Percentiles rank a stretch among this genome's conserved stretches.
phyloP scores from a whole-genome alignment of 2,797 vertebrate genomes.

The Syngnathus rostellatus region DNA sequence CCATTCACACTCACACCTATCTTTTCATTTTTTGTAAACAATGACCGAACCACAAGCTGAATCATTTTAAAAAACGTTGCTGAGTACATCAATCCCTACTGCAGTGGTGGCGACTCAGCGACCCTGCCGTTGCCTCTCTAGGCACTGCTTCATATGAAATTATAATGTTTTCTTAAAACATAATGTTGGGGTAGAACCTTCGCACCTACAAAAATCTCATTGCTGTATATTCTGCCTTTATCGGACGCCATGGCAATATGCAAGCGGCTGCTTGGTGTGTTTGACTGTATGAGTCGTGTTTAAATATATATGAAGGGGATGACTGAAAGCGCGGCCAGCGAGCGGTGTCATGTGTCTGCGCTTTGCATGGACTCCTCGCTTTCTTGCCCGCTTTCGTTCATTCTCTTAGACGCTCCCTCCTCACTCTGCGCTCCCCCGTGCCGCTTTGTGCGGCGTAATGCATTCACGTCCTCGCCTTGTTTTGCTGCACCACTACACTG shows the following conservation, averaged over 20 bases:
- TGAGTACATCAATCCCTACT: no score
- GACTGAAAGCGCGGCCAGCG: conserved; percentile 47
- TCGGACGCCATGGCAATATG: neutral
- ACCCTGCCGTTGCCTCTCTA: no score
- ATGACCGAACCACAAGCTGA: no score
- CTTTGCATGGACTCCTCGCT: conserved; percentile 46
- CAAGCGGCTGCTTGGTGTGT: neutral
- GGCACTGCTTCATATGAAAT: no score
- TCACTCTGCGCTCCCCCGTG: conserved; percentile 40
- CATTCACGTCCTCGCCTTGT: conserved; percentile 37
- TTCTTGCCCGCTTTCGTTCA: conserved; percentile 26
- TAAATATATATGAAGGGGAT: conserved; percentile 61
- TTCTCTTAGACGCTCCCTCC: conserved; percentile 43
- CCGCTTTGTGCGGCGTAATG: conserved; percentile 51
- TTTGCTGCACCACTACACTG: conserved; percentile 55
- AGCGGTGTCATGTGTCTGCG: conserved; percentile 58
- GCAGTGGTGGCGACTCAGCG: no score
- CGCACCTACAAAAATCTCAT: neutral
- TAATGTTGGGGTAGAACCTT: no score
- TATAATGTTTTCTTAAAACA: no score
- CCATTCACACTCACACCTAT: no score
- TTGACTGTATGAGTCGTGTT: conserved; percentile 19
- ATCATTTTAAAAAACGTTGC: no score
- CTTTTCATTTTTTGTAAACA: no score
- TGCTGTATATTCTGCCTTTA: neutral